These are phyloP conservation scores for Harlomillsia oculata DNA, from an alignment of 1,140 invertebrate species.

Conservation along the genomic window DNA sequence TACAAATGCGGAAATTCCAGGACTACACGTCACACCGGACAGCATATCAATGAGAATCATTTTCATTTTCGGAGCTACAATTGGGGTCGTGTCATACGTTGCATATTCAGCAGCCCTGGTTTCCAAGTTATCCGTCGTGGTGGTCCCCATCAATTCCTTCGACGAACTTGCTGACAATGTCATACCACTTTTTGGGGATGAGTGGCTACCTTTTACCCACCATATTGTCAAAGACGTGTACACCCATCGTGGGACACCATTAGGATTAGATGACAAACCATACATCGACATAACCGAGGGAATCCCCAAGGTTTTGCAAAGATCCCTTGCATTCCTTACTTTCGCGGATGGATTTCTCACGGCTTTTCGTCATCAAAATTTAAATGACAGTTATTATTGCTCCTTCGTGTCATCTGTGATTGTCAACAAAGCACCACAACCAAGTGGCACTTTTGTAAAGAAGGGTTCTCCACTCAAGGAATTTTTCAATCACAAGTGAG, in stretches of 20 bases:
- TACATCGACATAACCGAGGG: background rate
- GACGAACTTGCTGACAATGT: conserved; percentile 7
- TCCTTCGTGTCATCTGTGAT: background rate
- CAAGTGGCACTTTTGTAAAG: conserved; percentile 5
- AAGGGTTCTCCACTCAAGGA: conserved; percentile 7
- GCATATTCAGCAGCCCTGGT: conserved; percentile 22
- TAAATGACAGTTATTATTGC: conserved; percentile 10
- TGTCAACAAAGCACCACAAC: background rate
- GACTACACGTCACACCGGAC: conserved; percentile 16
- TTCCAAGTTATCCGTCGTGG: conserved; percentile 17
- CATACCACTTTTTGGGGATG: conserved; percentile 2
- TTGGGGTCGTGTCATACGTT: conserved; percentile 16
- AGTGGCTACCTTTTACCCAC: background rate
- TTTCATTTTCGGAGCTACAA: conserved; percentile 6
- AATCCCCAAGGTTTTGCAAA: background rate
- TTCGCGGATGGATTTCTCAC: conserved; percentile 8
- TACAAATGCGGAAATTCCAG: background rate
- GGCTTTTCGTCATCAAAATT: conserved; percentile 4
- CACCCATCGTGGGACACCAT: background rate
- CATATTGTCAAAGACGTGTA: background rate
- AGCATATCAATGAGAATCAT: conserved; percentile 9
- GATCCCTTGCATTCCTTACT: background rate
- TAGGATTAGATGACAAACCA: background rate
- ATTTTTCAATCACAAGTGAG: conserved; percentile 12
- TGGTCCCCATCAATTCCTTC: conserved; percentile 17